These are phyloP conservation scores for Cepaea hortensis DNA, from an alignment of 2,888 invertebrate species.

Conservation along the genomic window DNA sequence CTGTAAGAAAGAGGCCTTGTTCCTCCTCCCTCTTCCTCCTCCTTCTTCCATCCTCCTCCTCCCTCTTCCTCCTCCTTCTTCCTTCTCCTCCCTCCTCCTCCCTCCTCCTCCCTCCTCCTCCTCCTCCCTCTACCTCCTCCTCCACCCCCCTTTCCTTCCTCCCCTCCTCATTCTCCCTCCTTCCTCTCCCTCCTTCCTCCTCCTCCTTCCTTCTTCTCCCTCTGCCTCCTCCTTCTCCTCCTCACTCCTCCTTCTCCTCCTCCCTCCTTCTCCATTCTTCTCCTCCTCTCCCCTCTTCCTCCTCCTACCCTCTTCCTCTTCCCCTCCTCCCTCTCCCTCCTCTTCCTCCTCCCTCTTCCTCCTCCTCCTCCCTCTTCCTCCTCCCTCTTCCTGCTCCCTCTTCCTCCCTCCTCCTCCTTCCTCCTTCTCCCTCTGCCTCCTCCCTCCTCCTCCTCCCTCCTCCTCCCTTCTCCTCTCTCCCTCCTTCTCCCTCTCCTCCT, in stretches of 20 bases:
- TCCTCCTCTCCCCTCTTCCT: too few species aligned
- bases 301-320: too few species aligned
- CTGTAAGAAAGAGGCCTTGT: neutral
- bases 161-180: too few species aligned
- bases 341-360: neutral
- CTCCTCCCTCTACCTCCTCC: neutral
- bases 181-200: neutral
- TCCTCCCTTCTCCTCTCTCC: neutral
- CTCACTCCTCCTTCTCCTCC: too few species aligned
- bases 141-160: too few species aligned
- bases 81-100: neutral
- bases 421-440: neutral
- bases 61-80: too few species aligned
- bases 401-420: neutral
- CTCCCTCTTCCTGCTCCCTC: too few species aligned
- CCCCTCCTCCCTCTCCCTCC: too few species aligned
- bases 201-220: neutral
- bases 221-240: too few species aligned
- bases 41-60: too few species aligned
- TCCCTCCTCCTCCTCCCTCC: too few species aligned
- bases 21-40: neutral
- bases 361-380: neutral
- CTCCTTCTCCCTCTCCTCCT: neutral
- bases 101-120: neutral
- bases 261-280: neutral